phyloP scores from a whole-genome alignment of 2,797 vertebrate species.

The Paedocypris micromegethes region DNA sequence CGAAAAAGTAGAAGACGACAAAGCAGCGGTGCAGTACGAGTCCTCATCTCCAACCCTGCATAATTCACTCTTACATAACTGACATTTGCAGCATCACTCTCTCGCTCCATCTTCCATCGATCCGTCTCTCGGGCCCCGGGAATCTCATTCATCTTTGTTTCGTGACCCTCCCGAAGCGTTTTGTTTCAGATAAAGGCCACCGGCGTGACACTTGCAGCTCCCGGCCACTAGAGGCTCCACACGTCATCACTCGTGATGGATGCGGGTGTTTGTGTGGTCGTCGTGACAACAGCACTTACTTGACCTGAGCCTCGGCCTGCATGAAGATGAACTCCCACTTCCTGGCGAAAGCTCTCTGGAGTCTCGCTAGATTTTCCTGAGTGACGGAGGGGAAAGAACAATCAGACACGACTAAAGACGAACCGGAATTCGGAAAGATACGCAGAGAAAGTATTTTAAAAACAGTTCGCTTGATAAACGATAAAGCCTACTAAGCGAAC shows the following conservation, averaged over 20 bases:
- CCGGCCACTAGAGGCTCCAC: slow-evolving; percentile 57
- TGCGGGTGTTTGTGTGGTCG: slow-evolving; percentile 42
- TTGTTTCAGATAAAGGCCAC: background rate
- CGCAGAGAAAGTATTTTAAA: background rate
- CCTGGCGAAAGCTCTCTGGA: slow-evolving; percentile 95
- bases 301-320: slow-evolving; percentile 99
- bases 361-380: slow-evolving; percentile 94
- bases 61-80: slow-evolving; percentile 49
- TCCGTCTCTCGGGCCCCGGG: slow-evolving; percentile 19
- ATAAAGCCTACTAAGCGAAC: too few relatives aligned
- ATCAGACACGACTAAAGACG: background rate
- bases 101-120: slow-evolving; percentile 6
- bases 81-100: slow-evolving; percentile 43
- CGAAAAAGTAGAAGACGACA: slow-evolving; percentile 1
- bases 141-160: slow-evolving; percentile 10
- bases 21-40: slow-evolving; percentile 15
- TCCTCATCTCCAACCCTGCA: slow-evolving; percentile 41
- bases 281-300: slow-evolving; percentile 79
- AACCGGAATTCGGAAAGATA: background rate
- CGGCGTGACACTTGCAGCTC: slow-evolving; percentile 32
- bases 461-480: background rate
- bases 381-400: slow-evolving; percentile 12
- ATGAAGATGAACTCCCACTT: slow-evolving; percentile 99
- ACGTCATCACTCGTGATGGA: slow-evolving; percentile 3
- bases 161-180: background rate